These are phyloP conservation scores for Leucoraja ocellata DNA, from an alignment of 2,797 vertebrate genomes.

Conservation along the genomic window DNA sequence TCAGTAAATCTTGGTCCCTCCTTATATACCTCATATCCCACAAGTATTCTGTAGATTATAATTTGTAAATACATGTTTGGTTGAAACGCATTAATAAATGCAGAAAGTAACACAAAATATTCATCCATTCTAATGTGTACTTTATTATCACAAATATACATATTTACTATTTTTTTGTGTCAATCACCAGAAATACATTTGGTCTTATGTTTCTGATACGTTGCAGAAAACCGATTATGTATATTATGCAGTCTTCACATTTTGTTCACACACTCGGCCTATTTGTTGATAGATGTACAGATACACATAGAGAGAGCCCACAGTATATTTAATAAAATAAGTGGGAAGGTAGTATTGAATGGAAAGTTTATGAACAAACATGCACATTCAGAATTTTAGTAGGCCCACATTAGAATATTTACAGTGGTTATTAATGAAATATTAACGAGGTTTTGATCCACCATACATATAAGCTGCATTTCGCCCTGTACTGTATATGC, in stretches of 20 bases:
- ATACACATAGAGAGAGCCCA: background rate
- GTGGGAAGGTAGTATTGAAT: background rate
- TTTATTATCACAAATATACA: slow-evolving; percentile 15
- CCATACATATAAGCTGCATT: background rate
- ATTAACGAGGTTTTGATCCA: background rate
- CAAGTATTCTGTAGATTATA: slow-evolving; percentile 32
- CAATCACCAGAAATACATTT: background rate
- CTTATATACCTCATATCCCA: slow-evolving; percentile 28
- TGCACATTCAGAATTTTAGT: background rate
- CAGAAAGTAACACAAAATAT: background rate
- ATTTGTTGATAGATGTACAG: too few relatives aligned
- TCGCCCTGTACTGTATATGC: background rate
- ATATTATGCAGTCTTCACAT: background rate
- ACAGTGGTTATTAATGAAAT: background rate
- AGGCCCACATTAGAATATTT: background rate
- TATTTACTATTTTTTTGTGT: background rate
- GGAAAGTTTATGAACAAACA: background rate
- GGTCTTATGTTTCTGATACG: background rate
- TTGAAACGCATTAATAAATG: slow-evolving; percentile 23
- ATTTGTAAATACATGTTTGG: slow-evolving; percentile 36
- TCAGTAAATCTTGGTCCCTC: slow-evolving; percentile 10
- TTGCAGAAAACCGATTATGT: background rate
- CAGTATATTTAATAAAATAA: background rate
- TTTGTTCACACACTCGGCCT: background rate
- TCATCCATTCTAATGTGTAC: background rate